Evolutionary conservation across 1,140 invertebrate species (phyloP), one percentile per base, ranked within the genome.

Genomic region (Lordiphosa mommai): DNA sequence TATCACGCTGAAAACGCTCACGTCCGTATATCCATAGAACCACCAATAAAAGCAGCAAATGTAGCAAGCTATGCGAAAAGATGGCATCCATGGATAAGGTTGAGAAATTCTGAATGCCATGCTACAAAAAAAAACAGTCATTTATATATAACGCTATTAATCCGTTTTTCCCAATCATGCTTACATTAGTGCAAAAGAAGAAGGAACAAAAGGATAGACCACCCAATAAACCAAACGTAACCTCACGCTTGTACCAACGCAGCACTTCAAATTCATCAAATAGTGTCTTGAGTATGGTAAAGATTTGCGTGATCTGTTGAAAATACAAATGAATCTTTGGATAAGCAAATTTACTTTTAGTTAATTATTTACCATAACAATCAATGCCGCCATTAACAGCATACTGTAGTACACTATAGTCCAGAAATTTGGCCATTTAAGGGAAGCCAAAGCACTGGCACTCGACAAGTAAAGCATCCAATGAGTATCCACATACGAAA

Each of bases 21-120:
- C 91, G 90, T 87, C 94, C 94, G 79, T 96, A 96, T 10, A 93
- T 93, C 92, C 94, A 96, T 4, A 93, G 90, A 5, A 95, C 91
- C 1, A 93, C 92, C 16, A 94, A 72, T 1, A 94, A 90, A 87
- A 96, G 94, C 17, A 94, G 84, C 27, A 94, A 87, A 68, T 93
- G 94, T 17, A 95, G 92, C 6, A 93, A 79, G 12, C 95, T 93
- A 7, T 95, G 91, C 4, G 93, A 92, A 79, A 92, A 92, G 72
- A 92, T 93, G 6, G 94, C 95, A 10, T 86, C 86, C 14, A 67
- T 1, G 0, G 70, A 51, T 4, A 88, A n/a, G 4, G 50, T 66
- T 0, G 68, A 57, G 14, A 72, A 84, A 29, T 40, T 61, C 0
- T 49, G 0, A 4, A 80, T 17, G 1, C 70, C 86, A 17, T 88